phyloP scores from a whole-genome alignment of 1,140 invertebrate genomes.

The Aphaenogaster rudis region DNA sequence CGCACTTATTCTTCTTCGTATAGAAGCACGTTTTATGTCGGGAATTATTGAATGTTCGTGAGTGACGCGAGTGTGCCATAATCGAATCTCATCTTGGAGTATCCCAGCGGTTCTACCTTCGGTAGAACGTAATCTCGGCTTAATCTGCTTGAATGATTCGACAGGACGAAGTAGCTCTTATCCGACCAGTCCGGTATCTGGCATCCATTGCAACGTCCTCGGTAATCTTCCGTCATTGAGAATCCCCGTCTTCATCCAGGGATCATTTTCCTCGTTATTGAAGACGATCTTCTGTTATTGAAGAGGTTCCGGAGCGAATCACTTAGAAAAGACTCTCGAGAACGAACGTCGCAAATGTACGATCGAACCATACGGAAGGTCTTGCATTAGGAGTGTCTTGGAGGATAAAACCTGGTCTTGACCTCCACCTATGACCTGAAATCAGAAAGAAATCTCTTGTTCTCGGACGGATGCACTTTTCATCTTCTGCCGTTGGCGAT shows the following conservation, averaged over 20 bases:
- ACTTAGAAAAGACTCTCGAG: neutral
- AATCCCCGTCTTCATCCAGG: neutral
- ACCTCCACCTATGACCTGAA: neutral
- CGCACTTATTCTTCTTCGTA: neutral
- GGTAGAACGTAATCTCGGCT: slow-evolving; percentile 26
- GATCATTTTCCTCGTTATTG: slow-evolving; percentile 38
- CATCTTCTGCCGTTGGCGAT: neutral
- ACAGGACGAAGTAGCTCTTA: slow-evolving; percentile 10
- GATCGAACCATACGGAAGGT: neutral
- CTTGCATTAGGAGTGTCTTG: neutral
- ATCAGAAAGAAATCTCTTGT: neutral
- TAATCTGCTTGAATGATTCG: slow-evolving; percentile 56
- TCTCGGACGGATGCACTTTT: neutral
- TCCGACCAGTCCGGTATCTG: neutral
- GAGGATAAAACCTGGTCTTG: neutral
- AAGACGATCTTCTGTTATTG: slow-evolving; percentile 18
- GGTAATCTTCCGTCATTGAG: slow-evolving; percentile 38
- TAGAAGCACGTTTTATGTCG: neutral
- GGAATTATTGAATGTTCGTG: slow-evolving; percentile 16
- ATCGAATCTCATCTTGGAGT: slow-evolving; percentile 15
- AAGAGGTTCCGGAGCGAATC: neutral
- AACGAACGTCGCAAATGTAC: neutral
- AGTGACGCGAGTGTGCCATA: slow-evolving; percentile 31
- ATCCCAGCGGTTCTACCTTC: neutral
- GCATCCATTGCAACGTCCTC: slow-evolving; percentile 1